phyloP scores from a whole-genome alignment of 2,113 vertebrate genomes.

The Noctilio leporinus region DNA sequence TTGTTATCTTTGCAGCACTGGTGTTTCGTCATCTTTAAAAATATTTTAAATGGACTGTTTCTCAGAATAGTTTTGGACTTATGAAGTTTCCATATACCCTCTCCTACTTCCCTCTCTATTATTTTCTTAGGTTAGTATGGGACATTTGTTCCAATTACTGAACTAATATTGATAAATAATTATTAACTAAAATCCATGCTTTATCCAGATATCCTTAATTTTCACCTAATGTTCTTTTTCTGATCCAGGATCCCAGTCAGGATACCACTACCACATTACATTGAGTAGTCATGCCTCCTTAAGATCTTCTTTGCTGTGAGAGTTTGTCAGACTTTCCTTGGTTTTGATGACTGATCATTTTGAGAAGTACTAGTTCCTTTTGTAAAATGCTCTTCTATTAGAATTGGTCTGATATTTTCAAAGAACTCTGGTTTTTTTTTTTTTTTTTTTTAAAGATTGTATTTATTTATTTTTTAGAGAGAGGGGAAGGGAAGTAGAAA shows the following conservation, averaged over 20 bases:
- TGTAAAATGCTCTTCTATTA: background rate
- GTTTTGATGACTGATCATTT: background rate
- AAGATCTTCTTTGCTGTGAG: background rate
- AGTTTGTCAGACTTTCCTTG: background rate
- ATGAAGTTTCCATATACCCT: background rate
- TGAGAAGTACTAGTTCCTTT: background rate
- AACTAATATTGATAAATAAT: background rate
- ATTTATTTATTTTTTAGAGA: background rate
- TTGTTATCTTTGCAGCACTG: background rate
- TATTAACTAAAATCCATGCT: background rate
- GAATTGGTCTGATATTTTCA: background rate
- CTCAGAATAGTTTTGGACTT: background rate
- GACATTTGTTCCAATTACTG: background rate
- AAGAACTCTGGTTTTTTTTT: background rate
- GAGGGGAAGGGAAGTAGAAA: background rate
- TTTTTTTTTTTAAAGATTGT: no score
- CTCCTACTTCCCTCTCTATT: background rate
- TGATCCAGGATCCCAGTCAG: background rate
- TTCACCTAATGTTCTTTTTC: background rate
- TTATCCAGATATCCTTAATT: background rate
- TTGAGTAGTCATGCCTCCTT: background rate
- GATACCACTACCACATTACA: background rate
- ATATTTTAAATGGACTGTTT: background rate
- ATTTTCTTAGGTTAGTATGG: background rate
- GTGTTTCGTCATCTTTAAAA: background rate